A percentile compares a stretch with the other conserved stretches of the same genome.
These are phyloP conservation scores for Diglossa brunneiventris DNA, from an alignment of 2,113 vertebrate species.

Conservation along the genomic window DNA sequence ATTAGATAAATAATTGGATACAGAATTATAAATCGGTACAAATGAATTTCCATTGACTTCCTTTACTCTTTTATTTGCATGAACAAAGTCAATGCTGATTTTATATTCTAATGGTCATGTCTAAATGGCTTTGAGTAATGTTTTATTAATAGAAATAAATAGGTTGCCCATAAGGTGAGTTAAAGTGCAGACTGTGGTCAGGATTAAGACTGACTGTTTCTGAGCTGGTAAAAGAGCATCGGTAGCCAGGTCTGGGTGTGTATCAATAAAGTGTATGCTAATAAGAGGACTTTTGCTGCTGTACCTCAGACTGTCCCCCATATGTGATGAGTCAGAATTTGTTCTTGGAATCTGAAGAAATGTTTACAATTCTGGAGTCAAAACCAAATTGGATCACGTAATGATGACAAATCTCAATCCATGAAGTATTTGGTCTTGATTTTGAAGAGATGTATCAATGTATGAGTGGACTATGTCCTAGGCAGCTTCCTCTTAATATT, in stretches of 20 bases:
- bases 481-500: neutral
- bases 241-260: neutral
- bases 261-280: neutral
- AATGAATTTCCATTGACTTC: neutral
- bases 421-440: neutral
- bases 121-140: neutral
- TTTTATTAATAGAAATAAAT: neutral
- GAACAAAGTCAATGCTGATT: neutral
- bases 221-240: neutral
- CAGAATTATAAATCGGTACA: neutral
- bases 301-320: neutral
- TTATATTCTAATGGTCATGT: neutral
- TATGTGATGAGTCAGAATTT: neutral
- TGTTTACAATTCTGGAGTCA: neutral
- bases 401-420: neutral
- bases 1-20: neutral
- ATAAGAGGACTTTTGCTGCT: neutral
- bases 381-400: neutral
- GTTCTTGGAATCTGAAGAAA: neutral
- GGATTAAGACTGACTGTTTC: neutral
- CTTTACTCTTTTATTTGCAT: neutral
- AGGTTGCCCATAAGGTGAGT: neutral
- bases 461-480: neutral
- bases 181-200: neutral
- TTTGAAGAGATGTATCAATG: neutral